These are phyloP conservation scores for Acrocephalus kingi DNA, from an alignment of 2,113 vertebrate genomes.

Conservation along the genomic window DNA sequence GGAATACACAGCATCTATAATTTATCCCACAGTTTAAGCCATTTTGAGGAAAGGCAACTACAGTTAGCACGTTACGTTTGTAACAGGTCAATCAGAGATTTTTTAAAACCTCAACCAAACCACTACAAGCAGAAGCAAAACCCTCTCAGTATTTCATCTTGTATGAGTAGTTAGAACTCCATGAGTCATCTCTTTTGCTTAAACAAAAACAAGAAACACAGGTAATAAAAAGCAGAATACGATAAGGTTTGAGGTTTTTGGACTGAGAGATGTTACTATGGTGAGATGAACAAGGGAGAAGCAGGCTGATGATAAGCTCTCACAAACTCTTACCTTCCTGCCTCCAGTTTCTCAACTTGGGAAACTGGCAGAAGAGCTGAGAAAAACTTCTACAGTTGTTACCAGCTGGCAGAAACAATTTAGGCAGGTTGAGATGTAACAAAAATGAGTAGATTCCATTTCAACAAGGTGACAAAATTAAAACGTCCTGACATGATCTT, in stretches of 20 bases:
- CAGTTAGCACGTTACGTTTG: not conserved
- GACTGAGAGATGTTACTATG: not conserved
- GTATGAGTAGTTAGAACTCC: not conserved
- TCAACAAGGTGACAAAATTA: not conserved
- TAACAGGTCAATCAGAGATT: not conserved
- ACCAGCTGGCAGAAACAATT: not conserved
- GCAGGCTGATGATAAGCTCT: not conserved
- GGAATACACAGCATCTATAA: not conserved
- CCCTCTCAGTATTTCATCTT: not conserved
- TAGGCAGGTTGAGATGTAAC: not conserved
- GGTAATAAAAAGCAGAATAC: not conserved
- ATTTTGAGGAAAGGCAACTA: not conserved
- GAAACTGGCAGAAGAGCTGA: not conserved
- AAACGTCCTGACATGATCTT: accelerated
- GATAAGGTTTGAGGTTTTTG: not conserved
- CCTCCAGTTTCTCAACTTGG: not conserved
- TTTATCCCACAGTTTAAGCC: not conserved
- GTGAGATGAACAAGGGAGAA: not conserved
- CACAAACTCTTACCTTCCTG: not conserved
- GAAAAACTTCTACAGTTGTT: not conserved
- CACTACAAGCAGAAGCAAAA: not conserved
- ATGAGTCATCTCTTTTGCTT: not conserved
- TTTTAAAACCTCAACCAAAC: not conserved
- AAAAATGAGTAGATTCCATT: not conserved
- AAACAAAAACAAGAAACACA: not conserved